Conservation (phyloP, 2,797 vertebrate species). For the Megaceryle alcyon region DNA sequence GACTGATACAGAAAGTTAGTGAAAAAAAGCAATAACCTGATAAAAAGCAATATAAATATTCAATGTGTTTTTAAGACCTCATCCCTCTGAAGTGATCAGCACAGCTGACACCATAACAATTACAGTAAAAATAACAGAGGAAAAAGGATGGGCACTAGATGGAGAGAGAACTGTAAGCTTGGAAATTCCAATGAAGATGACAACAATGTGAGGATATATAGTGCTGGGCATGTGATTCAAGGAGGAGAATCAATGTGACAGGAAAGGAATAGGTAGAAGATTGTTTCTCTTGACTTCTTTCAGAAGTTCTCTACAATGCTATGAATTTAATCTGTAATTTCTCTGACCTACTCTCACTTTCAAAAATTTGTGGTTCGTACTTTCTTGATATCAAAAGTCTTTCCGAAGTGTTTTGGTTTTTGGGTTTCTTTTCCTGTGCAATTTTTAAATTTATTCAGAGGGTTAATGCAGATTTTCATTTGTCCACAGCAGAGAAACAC, state of each 20-base stretch:
- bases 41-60: conserved; percentile 46
- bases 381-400: not conserved
- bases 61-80: conserved; percentile 37
- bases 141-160: not conserved
- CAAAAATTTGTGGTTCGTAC: not conserved
- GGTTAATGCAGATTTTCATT: conserved; percentile 6
- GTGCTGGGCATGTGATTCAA: not conserved
- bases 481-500: not conserved
- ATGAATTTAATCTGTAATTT: conserved; percentile 41
- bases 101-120: conserved; percentile 22
- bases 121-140: conserved; percentile 42
- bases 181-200: conserved; percentile 23
- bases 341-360: not conserved
- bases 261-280: not conserved
- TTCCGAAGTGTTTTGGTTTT: not conserved
- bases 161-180: not conserved
- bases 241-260: not conserved
- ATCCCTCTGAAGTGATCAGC: not conserved
- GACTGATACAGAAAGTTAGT: not conserved
- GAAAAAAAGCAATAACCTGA: not conserved
- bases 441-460: conserved; percentile 29
- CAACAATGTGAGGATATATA: not conserved
- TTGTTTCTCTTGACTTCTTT: conserved; percentile 3
- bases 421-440: not conserved
- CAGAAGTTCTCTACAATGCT: not conserved